Base-by-base conservation (phyloP, 2,113 vertebrate species). In the Myiozetetes cayanensis region DNA sequence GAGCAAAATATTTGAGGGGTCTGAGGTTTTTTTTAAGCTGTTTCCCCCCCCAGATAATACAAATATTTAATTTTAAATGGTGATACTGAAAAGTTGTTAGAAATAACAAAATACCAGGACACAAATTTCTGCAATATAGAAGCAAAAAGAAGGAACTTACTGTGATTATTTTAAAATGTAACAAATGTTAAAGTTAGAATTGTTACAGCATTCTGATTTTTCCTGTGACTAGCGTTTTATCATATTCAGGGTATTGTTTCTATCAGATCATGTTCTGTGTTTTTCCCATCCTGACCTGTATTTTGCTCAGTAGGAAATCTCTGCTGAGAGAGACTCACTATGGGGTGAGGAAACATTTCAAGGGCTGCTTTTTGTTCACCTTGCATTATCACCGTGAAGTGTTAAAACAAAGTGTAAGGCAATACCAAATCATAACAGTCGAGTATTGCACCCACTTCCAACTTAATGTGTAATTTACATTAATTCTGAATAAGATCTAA, bases 361-460 rank as follows among this genome's bases (percentile, higher is more conserved):
- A 72, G 37, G 66, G 66, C 66, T 93, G 81, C 62, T 83, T 93
- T 93, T 61, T 53, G 41, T 91, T 85, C 82, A 91, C 75, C 85
- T 94, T 70, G 25, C 24, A 7, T 90, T 58, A 62, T 66, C 78
- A 59, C 41, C 58, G 53, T 44, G n/a, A 93, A 87, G 62, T 70
- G 75, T 74, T 76, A 79, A 87, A 91, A 31, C 21, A 23, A 50
- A 12, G 49, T 49, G 44, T 33, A 89, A 94, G 58, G 72, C 49
- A 56, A 37, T 37, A 91, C 15, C 22, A 58, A 77, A 82, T 37
- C 53, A 8, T 62, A 72, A 44, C 3, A 4, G 52, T 31, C 37
- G 15, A 30, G 70, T 74, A 43, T 71, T 79, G 30, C 66, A 47
- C 27, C 10, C 56, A 4, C 67, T 89, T 90, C 50, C 39, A 62